Percentiles rank a stretch among this genome's conserved stretches.
These are phyloP conservation scores for Magallana angulata DNA, from an alignment of 1,140 invertebrate species.

Conservation along the genomic window DNA sequence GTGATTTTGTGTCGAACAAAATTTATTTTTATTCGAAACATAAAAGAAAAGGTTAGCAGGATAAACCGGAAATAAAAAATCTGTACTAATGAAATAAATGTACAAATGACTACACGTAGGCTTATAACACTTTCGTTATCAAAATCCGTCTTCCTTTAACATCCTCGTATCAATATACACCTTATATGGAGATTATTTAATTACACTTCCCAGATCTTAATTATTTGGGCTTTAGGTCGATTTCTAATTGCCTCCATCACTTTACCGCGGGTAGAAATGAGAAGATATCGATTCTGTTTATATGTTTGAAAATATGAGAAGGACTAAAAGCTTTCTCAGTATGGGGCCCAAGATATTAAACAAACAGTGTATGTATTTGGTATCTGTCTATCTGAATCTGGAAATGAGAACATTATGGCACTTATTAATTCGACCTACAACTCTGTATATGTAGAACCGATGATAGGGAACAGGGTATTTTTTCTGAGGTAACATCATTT, in stretches of 20 bases:
- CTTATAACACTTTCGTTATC: too few relatives aligned
- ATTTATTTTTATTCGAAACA: neutral
- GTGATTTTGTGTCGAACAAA: too few relatives aligned
- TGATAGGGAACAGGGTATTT: too few relatives aligned
- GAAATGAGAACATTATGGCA: neutral
- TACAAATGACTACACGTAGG: neutral
- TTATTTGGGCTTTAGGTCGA: neutral
- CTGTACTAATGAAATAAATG: neutral
- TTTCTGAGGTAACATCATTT: too few relatives aligned
- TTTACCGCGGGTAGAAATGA: neutral
- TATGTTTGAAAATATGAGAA: constrained; percentile 23
- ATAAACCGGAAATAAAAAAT: neutral
- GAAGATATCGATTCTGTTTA: constrained; percentile 3
- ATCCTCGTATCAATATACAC: too few relatives aligned
- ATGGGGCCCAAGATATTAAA: constrained; percentile 24
- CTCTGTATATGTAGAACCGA: too few relatives aligned
- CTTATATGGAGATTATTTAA: neutral
- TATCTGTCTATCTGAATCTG: neutral
- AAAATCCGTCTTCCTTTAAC: too few relatives aligned
- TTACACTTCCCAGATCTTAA: neutral
- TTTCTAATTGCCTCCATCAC: neutral
- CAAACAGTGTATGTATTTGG: neutral
- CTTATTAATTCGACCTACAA: neutral
- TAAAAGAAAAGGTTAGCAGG: neutral
- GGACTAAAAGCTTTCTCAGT: neutral